These are phyloP conservation scores for Illadopsis cleaveri DNA, from an alignment of 2,113 vertebrate species.

Conservation along the genomic window DNA sequence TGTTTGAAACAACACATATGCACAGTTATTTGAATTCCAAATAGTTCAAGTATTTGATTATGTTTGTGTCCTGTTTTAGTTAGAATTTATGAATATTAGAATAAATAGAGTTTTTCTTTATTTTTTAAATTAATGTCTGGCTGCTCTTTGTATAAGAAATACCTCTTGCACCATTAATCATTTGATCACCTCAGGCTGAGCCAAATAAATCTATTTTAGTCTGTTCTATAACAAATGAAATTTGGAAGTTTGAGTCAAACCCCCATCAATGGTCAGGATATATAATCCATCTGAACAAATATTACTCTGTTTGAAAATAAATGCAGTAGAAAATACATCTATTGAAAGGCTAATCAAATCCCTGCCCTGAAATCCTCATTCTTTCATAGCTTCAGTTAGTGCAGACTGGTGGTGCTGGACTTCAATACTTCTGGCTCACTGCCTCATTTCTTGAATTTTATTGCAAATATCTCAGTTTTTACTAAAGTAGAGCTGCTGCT, in stretches of 20 bases:
- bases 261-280: background rate
- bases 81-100: background rate
- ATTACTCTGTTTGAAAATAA: background rate
- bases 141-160: background rate
- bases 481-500: background rate
- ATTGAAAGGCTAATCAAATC: background rate
- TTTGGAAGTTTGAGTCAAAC: background rate
- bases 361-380: background rate
- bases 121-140: background rate
- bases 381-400: background rate
- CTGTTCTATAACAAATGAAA: background rate
- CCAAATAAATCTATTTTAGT: background rate
- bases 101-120: background rate
- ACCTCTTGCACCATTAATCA: background rate
- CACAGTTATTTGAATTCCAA: background rate
- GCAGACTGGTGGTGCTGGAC: background rate
- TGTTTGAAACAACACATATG: background rate
- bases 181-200: background rate
- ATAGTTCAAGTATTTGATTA: background rate
- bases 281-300: background rate
- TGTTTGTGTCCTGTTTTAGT: background rate
- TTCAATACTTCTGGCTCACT: background rate
- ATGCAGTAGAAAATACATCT: background rate
- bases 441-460: background rate
- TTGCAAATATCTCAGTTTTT: background rate